Evolutionary conservation across 2,888 invertebrate genomes (phyloP).

Genomic region (Listrodromus nycthemerus): DNA sequence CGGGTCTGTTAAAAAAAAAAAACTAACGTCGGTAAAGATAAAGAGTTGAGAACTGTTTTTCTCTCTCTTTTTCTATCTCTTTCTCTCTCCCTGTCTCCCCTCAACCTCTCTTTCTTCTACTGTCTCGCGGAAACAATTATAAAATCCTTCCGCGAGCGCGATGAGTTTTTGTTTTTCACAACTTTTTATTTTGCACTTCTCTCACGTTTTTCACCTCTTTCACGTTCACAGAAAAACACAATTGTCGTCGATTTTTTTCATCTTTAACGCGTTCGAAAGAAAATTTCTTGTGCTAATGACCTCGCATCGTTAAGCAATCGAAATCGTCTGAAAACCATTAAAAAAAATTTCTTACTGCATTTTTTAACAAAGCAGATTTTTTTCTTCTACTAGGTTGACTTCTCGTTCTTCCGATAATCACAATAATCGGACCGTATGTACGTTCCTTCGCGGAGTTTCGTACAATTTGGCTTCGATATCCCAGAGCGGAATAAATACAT

Average conservation of each 20-base stretch:
- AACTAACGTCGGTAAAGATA: conserved; percentile 16
- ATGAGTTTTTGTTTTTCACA: background rate
- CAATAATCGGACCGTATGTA: background rate
- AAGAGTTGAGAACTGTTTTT: conserved; percentile 25
- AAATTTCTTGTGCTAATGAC: background rate
- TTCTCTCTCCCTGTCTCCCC: background rate
- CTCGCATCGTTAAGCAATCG: background rate
- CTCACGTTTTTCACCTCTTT: background rate
- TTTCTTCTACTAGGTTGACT: background rate
- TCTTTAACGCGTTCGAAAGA: background rate
- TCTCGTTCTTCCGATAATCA: background rate
- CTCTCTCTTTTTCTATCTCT: too few species aligned
- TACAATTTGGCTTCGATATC: background rate
- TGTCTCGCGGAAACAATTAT: background rate
- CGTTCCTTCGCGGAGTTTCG: background rate
- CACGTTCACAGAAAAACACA: background rate
- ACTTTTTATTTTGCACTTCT: background rate
- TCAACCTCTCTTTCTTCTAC: background rate
- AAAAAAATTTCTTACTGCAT: background rate
- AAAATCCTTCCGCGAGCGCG: background rate
- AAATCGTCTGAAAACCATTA: background rate
- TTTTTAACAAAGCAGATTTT: background rate
- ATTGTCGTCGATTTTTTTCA: background rate
- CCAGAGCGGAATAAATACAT: background rate
- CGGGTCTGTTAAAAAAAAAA: conserved; percentile 9